phyloP scores from a whole-genome alignment of 2,797 vertebrate species.

The Poeciliopsis infans region DNA sequence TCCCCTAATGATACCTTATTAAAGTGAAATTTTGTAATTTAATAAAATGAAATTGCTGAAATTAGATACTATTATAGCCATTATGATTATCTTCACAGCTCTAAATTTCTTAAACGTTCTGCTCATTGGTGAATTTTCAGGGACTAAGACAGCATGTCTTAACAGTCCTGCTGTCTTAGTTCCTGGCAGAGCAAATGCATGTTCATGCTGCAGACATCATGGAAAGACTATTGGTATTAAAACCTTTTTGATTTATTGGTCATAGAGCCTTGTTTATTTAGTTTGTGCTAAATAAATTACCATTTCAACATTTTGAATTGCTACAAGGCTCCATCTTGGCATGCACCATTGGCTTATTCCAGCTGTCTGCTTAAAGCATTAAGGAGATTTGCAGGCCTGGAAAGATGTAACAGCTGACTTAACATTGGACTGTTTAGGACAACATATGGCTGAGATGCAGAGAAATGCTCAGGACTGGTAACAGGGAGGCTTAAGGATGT shows the following conservation, averaged over 20 bases:
- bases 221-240: conserved; percentile 31
- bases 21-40: conserved; percentile 65
- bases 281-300: conserved; percentile 4
- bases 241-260: conserved; percentile 17
- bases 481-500: conserved; percentile 76
- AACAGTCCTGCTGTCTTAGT: conserved; percentile 1
- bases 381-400: conserved; percentile 67
- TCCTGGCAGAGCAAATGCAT: conserved; percentile 35
- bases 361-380: conserved; percentile 70
- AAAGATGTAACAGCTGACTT: conserved; percentile 74
- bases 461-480: conserved; percentile 66
- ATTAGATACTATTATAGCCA: conserved; percentile 65
- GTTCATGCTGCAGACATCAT: conserved; percentile 27
- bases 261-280: conserved; percentile 12
- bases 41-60: conserved; percentile 64
- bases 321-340: conserved; percentile 48
- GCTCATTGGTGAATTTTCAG: conserved; percentile 42
- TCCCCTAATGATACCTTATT: conserved; percentile 64
- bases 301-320: conserved; percentile 22
- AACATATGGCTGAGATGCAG: conserved; percentile 70
- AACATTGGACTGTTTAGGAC: conserved; percentile 64
- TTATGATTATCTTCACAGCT: conserved; percentile 67
- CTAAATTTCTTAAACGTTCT: conserved; percentile 60
- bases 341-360: conserved; percentile 47
- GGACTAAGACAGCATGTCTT: too few relatives aligned